phyloP scores from a whole-genome alignment of 2,888 invertebrate genomes.

The Caenorhabditis zanzibari region DNA sequence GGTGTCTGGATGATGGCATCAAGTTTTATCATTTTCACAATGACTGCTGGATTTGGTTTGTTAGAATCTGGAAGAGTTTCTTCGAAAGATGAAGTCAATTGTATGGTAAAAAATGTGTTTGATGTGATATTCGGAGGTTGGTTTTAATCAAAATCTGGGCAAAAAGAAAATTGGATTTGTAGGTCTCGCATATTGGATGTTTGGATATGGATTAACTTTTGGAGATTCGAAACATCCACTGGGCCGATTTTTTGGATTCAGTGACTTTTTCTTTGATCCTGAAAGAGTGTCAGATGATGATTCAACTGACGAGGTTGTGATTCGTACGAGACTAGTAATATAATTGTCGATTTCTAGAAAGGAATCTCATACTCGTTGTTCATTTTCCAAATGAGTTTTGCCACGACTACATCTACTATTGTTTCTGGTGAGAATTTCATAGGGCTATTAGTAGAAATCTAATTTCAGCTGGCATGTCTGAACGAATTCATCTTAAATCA shows the following conservation, averaged over 20 bases:
- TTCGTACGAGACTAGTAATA: background rate
- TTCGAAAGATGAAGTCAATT: slow-evolving; percentile 80
- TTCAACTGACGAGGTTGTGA: slow-evolving; percentile 68
- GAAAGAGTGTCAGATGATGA: slow-evolving; percentile 64
- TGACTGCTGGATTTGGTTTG: slow-evolving; percentile 75
- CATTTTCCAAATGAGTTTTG: slow-evolving; percentile 81
- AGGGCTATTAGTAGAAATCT: background rate
- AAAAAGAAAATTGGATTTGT: slow-evolving; percentile 9
- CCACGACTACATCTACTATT: slow-evolving; percentile 80
- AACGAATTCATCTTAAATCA: slow-evolving; percentile 79
- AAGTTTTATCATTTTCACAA: slow-evolving; percentile 79
- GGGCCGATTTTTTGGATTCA: slow-evolving; percentile 72
- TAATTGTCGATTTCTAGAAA: slow-evolving; percentile 44
- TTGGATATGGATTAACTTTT: slow-evolving; percentile 94
- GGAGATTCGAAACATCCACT: slow-evolving; percentile 85
- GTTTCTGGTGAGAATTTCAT: slow-evolving; percentile 76
- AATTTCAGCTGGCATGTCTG: slow-evolving; percentile 79
- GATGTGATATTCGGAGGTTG: slow-evolving; percentile 89
- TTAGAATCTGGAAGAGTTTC: slow-evolving; percentile 69
- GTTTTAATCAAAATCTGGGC: background rate
- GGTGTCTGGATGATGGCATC: slow-evolving; percentile 79
- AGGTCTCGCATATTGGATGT: slow-evolving; percentile 94
- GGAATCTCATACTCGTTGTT: slow-evolving; percentile 75
- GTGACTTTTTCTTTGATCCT: slow-evolving; percentile 80
- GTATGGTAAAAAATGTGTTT: slow-evolving; percentile 94